phyloP scores from a whole-genome alignment of 2,888 invertebrate genomes.

The Trisateles emortualis region DNA sequence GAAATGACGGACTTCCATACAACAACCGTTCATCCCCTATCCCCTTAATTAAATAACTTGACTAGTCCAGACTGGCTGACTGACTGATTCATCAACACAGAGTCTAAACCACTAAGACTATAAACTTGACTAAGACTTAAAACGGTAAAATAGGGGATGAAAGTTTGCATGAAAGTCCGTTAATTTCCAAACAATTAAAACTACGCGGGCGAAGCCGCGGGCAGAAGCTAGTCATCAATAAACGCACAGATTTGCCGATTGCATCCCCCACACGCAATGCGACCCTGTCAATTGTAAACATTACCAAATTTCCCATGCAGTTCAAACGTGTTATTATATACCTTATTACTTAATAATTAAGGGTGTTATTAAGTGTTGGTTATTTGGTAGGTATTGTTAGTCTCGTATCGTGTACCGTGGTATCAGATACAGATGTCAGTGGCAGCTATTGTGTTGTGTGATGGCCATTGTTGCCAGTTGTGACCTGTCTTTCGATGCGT shows the following conservation, averaged over 20 bases:
- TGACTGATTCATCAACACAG: too few relatives aligned
- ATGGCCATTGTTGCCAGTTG: constrained; percentile 18
- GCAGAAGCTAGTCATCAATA: too few relatives aligned
- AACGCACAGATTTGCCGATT: constrained; percentile 29
- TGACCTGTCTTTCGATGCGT: constrained; percentile 9
- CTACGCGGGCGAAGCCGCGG: too few relatives aligned
- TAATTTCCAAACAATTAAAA: too few relatives aligned
- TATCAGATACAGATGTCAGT: constrained; percentile 57
- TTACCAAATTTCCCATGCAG: constrained; percentile 8
- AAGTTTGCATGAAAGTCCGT: too few relatives aligned
- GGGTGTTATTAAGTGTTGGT: constrained; percentile 2
- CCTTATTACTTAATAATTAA: constrained; percentile 14
- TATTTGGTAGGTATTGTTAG: constrained; percentile 20
- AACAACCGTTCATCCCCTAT: too few relatives aligned
- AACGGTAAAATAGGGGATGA: too few relatives aligned
- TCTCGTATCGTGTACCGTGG: constrained; percentile 44
- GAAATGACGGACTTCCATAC: too few relatives aligned
- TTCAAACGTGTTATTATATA: constrained; percentile 16
- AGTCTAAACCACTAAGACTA: too few relatives aligned
- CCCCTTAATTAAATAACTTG: too few relatives aligned
- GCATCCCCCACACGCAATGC: constrained; percentile 29
- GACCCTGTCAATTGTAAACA: constrained; percentile 27
- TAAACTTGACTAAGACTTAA: too few relatives aligned
- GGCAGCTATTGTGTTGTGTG: constrained; percentile 48
- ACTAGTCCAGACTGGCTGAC: too few relatives aligned